These are phyloP conservation scores for Rynchops niger DNA, from an alignment of 2,113 vertebrate genomes.

Conservation along the genomic window DNA sequence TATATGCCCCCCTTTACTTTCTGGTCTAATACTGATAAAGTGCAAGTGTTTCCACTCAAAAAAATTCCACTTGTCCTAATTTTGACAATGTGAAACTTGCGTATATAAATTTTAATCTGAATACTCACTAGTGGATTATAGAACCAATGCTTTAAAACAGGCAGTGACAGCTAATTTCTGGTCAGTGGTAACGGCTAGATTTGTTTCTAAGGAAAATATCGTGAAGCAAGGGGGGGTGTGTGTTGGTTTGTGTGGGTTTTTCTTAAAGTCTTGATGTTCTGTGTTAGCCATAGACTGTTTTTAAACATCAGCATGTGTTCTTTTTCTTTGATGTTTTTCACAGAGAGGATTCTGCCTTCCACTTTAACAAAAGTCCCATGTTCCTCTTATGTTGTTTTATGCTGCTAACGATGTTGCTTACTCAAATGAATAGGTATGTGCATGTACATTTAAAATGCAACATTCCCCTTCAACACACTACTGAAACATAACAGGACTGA, in stretches of 20 bases:
- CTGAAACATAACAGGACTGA: not conserved
- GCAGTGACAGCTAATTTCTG: not conserved
- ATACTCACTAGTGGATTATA: not conserved
- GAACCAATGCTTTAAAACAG: not conserved
- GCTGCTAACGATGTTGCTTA: conserved; percentile 27
- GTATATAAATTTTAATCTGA: not conserved
- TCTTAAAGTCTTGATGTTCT: conserved; percentile 1
- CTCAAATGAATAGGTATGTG: not conserved
- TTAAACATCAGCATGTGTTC: conserved; percentile 59
- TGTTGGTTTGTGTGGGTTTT: not conserved
- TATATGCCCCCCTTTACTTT: not conserved
- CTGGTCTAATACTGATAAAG: not conserved
- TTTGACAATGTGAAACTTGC: not conserved
- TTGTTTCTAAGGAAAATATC: not conserved
- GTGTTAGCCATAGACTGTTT: conserved; percentile 23
- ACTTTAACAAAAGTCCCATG: conserved; percentile 25
- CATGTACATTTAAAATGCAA: not conserved
- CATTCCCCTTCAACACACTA: not conserved
- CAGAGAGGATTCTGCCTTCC: conserved; percentile 14
- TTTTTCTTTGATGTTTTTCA: conserved; percentile 55
- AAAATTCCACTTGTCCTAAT: not conserved
- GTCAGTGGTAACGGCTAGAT: not conserved
- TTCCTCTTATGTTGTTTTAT: not conserved
- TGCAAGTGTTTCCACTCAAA: not conserved
- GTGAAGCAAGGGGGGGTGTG: not conserved